Base-by-base conservation (phyloP, 1,140 invertebrate species). In the Drosophila sechellia region DNA sequence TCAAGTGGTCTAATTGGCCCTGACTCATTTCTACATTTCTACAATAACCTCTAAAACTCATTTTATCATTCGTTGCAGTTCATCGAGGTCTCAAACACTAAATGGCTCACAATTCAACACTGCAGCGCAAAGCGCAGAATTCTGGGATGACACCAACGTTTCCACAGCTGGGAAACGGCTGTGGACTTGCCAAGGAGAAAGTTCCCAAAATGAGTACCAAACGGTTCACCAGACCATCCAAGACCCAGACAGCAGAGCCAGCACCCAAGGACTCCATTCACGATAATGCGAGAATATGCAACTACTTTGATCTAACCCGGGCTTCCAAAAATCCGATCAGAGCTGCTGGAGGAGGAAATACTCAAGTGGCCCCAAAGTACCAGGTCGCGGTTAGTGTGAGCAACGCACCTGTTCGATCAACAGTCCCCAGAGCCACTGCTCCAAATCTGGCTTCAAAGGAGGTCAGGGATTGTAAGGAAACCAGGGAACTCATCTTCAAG, bases 51-150 rank as follows among this genome's bases (percentile, higher is more conserved):
- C 22, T 5, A 27, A 35, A 6, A 17, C 40, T 10, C 11, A 27
- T 52, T 68, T 3, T 15, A 27, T 42, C 13, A n/a, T 35, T 20
- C 10, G 17, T 35, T 45, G 37, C n/a, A 20, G 15, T 34, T 39
- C 11, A 13, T 13, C 13, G 37, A 39, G 11, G 11, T 12, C 37
- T 13, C 15, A 4, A 22, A 11, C 17, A 4, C 15, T 11, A 60
- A 40, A 68, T 68, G 64, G 46, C 64, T 20, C 35, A 52, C 27
- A 68, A 68, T 35, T 3, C 60, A 12, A 1, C 37, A 20, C 6
- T 35, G 10, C 22, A 20, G 6, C 64, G 39, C 15, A 68, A 68
- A 15, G 2, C 31, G 2, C 65, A 35, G 4, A 22, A 34, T 11
- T 31, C 64, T 0, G 1, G 31, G 1, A 20, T 43, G 17, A 11